Base-by-base conservation (phyloP, 2,797 vertebrate genomes). In the Melanogrammus aeglefinus region DNA sequence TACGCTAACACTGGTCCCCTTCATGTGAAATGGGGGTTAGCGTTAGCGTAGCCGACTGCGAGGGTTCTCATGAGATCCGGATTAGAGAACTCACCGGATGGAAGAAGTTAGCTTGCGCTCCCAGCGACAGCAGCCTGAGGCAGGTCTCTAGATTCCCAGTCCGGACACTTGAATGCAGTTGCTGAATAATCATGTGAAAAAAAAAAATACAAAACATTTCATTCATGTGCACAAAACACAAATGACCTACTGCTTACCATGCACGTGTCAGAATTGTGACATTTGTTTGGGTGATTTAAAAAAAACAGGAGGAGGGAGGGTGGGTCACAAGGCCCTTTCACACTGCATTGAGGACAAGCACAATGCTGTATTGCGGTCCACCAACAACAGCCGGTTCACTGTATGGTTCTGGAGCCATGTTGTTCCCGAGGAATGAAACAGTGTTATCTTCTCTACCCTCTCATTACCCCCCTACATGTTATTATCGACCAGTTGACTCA, bases 71-170 rank as follows among this genome's bases (percentile, higher is more conserved):
- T 63, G 76, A 69, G 7, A 75, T 14, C 39, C 36, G 3, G 36
- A 7, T 82, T 18, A 44, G 36, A 77, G 33, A 33, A 89, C 96
- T 87, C 94, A 99, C 97, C 24, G 97, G 97, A 86, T 99, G 97
- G 85, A 99, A 99, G 92, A 99, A 99, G 93, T 98, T 99, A 79
- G 97, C 97, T 87, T 99, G 97, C 3, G 97, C 97, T 91, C 97
- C 97, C 80, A 99, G 89, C 77, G 97, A 98, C 76, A 99, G 90
- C n/a, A 99, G 90, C 80, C 97, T 91, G 78, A 99, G 91, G 89
- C 97, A 99, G 0, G 97, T 99, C 93, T 99, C 97, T 85, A 99
- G 93, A 77, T 98, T 99, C 66, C 97, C 97, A 2, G 97, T 99
- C 84, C 97, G 95, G 82, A 99, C 97, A 31, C 97, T 99, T 80